These are phyloP conservation scores for Buathra laborator DNA, from an alignment of 2,888 invertebrate species.

Conservation along the genomic window DNA sequence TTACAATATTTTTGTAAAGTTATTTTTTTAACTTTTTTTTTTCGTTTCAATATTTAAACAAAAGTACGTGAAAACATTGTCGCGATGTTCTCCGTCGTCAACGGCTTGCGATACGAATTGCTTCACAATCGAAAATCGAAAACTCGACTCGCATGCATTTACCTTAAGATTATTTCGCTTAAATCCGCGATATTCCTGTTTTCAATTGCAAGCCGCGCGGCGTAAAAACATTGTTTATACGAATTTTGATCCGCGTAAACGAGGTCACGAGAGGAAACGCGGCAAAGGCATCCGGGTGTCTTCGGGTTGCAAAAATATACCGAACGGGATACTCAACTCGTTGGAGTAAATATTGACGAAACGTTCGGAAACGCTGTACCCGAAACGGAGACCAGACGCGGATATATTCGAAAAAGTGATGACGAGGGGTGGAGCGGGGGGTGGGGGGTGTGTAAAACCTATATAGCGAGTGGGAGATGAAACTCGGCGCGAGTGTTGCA, in stretches of 20 bases:
- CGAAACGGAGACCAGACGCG: not conserved
- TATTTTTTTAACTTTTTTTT: too few species aligned
- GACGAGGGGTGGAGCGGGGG: not conserved
- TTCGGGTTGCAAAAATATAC: constrained; percentile 43
- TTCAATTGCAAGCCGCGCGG: not conserved
- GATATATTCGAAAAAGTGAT: not conserved
- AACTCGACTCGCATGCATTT: not conserved
- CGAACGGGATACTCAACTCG: constrained; percentile 24
- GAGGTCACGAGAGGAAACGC: constrained; percentile 43
- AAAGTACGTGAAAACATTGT: too few species aligned
- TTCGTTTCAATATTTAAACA: too few species aligned
- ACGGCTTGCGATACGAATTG: not conserved
- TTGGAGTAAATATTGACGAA: constrained; percentile 54
- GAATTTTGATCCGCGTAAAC: constrained; percentile 18
- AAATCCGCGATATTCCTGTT: not conserved
- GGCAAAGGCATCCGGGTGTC: constrained; percentile 35
- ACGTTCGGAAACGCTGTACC: constrained; percentile 34
- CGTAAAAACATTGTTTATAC: not conserved
- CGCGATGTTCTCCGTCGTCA: not conserved
- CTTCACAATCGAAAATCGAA: not conserved
- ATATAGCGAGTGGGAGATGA: not conserved
- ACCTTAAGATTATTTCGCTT: not conserved
- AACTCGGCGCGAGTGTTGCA: not conserved
- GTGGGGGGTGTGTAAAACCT: not conserved
- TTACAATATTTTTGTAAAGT: too few species aligned